A percentile compares a stretch with the other conserved stretches of the same genome.
Conservation (phyloP, 1,140 invertebrate genomes). For the Liolophura sinensis region DNA sequence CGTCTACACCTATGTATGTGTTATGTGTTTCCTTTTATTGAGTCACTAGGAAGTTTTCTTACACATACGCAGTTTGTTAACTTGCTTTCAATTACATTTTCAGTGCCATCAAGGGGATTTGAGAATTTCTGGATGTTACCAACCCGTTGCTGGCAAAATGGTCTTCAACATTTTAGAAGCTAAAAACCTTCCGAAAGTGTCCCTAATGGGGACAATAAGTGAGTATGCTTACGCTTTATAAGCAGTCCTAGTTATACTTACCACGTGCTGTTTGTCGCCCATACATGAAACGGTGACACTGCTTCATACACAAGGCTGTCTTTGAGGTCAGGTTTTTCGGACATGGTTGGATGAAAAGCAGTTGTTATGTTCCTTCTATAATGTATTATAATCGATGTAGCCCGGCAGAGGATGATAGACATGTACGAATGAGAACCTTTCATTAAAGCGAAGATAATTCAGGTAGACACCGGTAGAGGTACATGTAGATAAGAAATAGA, state of each 20-base stretch:
- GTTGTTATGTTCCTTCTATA: no score
- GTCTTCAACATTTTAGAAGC: constrained; percentile 52
- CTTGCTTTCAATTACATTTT: constrained; percentile 1
- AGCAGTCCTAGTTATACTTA: neutral
- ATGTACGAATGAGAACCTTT: no score
- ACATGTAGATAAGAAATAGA: no score
- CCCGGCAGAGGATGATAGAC: no score
- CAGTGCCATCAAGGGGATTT: constrained; percentile 54
- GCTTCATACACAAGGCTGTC: no score
- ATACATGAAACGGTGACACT: no score
- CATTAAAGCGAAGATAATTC: no score
- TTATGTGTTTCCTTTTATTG: neutral
- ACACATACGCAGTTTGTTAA: neutral
- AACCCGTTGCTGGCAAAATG: constrained; percentile 54
- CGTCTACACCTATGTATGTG: neutral
- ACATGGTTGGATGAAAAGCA: no score
- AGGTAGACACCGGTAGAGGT: no score
- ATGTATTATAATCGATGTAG: no score
- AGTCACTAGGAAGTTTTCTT: neutral
- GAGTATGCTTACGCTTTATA: constrained; percentile 19
- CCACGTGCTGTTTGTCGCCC: no score
- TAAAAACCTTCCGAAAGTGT: constrained; percentile 44
- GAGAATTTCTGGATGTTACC: constrained; percentile 52
- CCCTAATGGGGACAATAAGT: constrained; percentile 50
- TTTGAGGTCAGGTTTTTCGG: no score